phyloP scores from a whole-genome alignment of 1,140 invertebrate genomes.

The Leptestheria dahalacensis region DNA sequence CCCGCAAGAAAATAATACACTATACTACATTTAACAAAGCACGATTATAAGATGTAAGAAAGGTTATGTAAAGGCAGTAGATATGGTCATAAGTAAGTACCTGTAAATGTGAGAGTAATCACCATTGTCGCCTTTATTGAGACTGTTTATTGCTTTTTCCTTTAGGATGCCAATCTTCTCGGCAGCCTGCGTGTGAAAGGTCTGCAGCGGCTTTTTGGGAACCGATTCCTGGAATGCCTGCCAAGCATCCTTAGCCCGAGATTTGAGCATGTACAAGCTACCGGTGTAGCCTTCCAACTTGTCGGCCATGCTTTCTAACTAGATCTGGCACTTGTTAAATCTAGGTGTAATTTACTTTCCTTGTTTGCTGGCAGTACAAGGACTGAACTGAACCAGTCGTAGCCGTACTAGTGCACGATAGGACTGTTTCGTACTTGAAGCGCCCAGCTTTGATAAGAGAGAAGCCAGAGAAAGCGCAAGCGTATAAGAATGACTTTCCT shows the following conservation, averaged over 20 bases:
- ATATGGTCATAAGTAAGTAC: constrained; percentile 30
- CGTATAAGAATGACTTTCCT: neutral
- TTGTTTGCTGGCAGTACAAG: too few species aligned
- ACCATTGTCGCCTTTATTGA: constrained; percentile 28
- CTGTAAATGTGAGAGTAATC: constrained; percentile 60
- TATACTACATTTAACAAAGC: neutral
- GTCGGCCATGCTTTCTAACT: constrained; percentile 11
- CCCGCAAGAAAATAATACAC: too few species aligned
- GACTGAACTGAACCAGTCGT: neutral
- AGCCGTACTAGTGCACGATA: neutral
- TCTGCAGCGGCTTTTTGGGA: constrained; percentile 37
- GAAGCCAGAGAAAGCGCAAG: neutral
- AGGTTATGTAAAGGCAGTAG: neutral
- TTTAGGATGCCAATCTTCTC: constrained; percentile 42
- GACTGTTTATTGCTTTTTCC: constrained; percentile 31
- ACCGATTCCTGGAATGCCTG: constrained; percentile 12
- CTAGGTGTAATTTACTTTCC: too few species aligned
- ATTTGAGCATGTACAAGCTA: constrained; percentile 12
- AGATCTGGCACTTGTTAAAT: too few species aligned
- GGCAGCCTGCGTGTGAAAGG: constrained; percentile 40
- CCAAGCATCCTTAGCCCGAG: constrained; percentile 12
- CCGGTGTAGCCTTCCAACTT: constrained; percentile 16
- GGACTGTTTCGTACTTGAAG: neutral
- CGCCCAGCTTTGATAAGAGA: neutral
- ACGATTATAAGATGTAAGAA: neutral